A percentile compares a stretch with the other conserved stretches of the same genome.
Evolutionary conservation across 2,113 vertebrate genomes (phyloP).

Genomic region (Dasyurus viverrinus): DNA sequence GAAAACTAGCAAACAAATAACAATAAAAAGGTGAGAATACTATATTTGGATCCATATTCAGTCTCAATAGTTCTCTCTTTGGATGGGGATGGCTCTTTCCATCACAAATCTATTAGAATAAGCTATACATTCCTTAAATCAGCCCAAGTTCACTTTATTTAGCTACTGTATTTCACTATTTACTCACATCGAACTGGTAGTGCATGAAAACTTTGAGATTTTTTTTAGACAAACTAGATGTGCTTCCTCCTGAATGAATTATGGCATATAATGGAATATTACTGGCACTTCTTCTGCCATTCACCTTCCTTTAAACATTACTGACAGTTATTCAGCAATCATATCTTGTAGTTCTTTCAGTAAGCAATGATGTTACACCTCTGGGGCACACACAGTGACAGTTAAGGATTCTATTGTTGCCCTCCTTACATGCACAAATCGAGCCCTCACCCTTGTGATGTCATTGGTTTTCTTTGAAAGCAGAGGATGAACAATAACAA

Average conservation of each 20-base stretch:
- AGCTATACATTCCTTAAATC: background rate
- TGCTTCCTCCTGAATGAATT: background rate
- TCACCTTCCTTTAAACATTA: background rate
- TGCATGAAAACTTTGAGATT: background rate
- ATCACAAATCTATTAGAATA: no score
- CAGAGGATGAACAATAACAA: no score
- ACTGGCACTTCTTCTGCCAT: background rate
- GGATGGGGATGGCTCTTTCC: no score
- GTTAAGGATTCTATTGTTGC: background rate
- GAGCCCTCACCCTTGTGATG: no score
- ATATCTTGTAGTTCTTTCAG: background rate
- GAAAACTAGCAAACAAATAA: no score
- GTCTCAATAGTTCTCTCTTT: no score
- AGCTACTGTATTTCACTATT: background rate
- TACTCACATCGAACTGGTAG: background rate
- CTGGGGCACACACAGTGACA: background rate
- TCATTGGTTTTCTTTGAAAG: no score
- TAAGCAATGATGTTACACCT: background rate
- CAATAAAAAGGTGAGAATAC: no score
- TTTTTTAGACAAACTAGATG: background rate
- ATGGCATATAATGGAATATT: background rate
- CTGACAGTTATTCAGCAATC: background rate
- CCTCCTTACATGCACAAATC: no score
- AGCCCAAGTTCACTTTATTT: background rate
- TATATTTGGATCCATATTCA: no score